Evolutionary conservation across 2,888 invertebrate species (phyloP).

Genomic region (Eupithecia subumbrata): DNA sequence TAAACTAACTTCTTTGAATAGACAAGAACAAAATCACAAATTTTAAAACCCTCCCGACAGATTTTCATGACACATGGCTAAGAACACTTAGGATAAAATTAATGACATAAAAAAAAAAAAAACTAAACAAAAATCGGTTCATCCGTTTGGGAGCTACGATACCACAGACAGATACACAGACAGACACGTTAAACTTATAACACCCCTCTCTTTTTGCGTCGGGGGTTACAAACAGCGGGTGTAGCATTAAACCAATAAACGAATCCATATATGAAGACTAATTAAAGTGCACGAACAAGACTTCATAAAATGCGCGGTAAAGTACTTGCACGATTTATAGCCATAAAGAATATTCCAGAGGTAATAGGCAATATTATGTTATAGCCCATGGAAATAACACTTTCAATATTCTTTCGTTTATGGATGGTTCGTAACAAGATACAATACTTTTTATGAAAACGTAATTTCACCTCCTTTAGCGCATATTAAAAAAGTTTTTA

Average conservation of each 20-base stretch:
- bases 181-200: too few relatives aligned
- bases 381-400: conserved; percentile 55
- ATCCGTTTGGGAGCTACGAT: too few relatives aligned
- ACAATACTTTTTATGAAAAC: conserved; percentile 35
- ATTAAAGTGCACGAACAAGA: conserved; percentile 64
- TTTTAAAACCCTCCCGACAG: too few relatives aligned
- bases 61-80: too few relatives aligned
- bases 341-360: conserved; percentile 53
- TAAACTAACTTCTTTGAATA: too few relatives aligned
- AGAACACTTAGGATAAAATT: too few relatives aligned
- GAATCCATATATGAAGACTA: conserved; percentile 49
- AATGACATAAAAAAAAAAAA: too few relatives aligned
- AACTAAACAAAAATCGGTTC: too few relatives aligned
- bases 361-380: conserved; percentile 55
- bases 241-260: conserved; percentile 30
- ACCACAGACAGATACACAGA: too few relatives aligned
- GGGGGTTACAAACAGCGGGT: too few relatives aligned
- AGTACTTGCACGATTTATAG: conserved; percentile 68
- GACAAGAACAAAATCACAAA: too few relatives aligned
- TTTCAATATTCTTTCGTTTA: conserved; percentile 60
- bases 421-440: conserved; percentile 48
- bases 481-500: conserved; percentile 5
- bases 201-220: too few relatives aligned
- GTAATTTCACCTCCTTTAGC: conserved; percentile 6
- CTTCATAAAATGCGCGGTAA: conserved; percentile 66